These are phyloP conservation scores for Hoplodrina blanda DNA, from an alignment of 2,888 invertebrate species.

Conservation along the genomic window DNA sequence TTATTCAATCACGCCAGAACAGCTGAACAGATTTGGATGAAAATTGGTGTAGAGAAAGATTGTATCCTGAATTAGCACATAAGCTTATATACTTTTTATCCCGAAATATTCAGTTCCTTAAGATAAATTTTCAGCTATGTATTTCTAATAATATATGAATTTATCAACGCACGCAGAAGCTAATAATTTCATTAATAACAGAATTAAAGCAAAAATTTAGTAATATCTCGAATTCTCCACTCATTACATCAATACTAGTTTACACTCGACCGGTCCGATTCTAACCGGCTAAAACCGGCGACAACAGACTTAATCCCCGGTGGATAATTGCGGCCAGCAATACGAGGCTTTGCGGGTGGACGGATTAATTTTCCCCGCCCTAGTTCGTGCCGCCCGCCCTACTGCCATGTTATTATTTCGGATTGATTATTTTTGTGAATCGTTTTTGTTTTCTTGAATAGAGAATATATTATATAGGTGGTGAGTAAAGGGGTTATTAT, in stretches of 20 bases:
- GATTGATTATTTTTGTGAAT: constrained; percentile 55
- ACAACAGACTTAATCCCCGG: constrained; percentile 72
- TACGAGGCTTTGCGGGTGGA: constrained; percentile 73
- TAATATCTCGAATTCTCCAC: constrained; percentile 24
- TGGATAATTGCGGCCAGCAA: constrained; percentile 81
- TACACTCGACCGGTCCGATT: constrained; percentile 52
- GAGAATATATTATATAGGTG: constrained; percentile 4
- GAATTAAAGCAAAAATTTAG: constrained; percentile 2
- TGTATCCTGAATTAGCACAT: too few species aligned
- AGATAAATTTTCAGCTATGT: too few species aligned
- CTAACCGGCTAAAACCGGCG: constrained; percentile 60
- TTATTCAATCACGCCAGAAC: too few species aligned
- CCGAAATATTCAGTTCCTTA: too few species aligned
- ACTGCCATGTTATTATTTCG: constrained; percentile 52
- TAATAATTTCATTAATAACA: constrained; percentile 1
- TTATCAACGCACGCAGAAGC: not conserved
- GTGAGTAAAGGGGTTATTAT: not conserved
- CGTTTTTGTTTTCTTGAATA: constrained; percentile 24
- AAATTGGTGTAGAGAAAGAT: too few species aligned
- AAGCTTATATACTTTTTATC: too few species aligned
- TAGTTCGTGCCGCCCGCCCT: constrained; percentile 67
- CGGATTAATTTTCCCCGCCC: constrained; percentile 81
- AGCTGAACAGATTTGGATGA: too few species aligned
- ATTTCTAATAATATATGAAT: too few species aligned
- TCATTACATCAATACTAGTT: constrained; percentile 53